Evolutionary conservation across 2,113 vertebrate genomes (phyloP).

Genomic region (Hydropotes inermis): DNA sequence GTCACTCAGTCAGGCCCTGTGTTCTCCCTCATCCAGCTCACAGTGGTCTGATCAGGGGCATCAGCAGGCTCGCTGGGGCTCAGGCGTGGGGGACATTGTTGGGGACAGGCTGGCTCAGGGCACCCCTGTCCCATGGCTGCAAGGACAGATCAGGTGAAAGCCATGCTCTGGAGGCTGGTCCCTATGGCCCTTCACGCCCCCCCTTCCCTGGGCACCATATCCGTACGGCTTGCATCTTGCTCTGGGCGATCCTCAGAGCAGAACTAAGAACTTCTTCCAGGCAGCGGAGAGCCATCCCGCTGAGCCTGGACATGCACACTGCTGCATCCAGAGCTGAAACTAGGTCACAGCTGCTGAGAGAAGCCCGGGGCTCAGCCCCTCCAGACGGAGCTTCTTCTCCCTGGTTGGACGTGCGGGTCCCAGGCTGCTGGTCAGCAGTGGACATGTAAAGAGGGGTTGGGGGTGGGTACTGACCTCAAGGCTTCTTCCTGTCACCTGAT

Average conservation of each 20-base stretch:
- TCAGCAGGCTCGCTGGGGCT: neutral
- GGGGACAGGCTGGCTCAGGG: neutral
- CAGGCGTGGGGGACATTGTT: rapidly evolving
- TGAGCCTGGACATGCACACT: neutral
- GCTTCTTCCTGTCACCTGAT: rapidly evolving
- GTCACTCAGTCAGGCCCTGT: neutral
- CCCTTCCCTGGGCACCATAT: rapidly evolving
- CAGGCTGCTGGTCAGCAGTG: neutral
- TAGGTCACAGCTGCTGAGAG: neutral
- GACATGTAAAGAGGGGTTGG: rapidly evolving
- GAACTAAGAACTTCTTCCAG: neutral
- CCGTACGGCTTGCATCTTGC: neutral
- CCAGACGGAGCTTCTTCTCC: rapidly evolving
- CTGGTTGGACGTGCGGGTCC: neutral
- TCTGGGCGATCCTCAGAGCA: neutral
- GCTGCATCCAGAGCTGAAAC: neutral
- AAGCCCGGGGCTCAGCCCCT: neutral
- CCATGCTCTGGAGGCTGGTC: neutral
- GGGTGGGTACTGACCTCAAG: neutral
- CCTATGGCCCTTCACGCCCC: rapidly evolving
- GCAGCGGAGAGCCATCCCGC: neutral
- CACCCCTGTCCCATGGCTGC: neutral
- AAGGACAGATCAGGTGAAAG: neutral
- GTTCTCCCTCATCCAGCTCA: neutral
- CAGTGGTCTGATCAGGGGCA: neutral